These are phyloP conservation scores for Lepidotrigona ventralis DNA, from an alignment of 1,140 invertebrate genomes.

Conservation along the genomic window DNA sequence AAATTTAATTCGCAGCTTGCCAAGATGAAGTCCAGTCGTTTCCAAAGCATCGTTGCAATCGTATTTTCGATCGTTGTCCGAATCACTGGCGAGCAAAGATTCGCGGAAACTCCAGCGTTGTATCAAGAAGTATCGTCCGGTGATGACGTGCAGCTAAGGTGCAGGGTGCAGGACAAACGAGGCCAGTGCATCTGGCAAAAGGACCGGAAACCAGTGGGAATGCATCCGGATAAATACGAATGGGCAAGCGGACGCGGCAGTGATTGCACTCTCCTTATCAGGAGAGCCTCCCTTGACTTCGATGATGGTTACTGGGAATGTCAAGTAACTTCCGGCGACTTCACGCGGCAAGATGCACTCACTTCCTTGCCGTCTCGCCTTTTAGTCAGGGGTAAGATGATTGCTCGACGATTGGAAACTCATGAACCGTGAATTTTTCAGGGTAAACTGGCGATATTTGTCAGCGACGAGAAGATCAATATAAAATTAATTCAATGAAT, in stretches of 20 bases:
- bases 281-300: slow-evolving; percentile 89
- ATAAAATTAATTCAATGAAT: no score
- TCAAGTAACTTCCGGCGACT: slow-evolving; percentile 91
- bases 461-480: background rate
- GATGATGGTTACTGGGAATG: slow-evolving; percentile 96
- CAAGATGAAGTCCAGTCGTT: slow-evolving; percentile 15
- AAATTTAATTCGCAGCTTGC: background rate
- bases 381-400: slow-evolving; percentile 87
- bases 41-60: background rate
- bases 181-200: slow-evolving; percentile 96
- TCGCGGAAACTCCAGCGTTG: slow-evolving; percentile 88
- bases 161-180: slow-evolving; percentile 91
- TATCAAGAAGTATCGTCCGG: slow-evolving; percentile 94
- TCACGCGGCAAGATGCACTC: slow-evolving; percentile 84
- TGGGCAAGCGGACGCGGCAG: slow-evolving; percentile 85
- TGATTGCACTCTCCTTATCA: slow-evolving; percentile 92
- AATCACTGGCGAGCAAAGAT: slow-evolving; percentile 84
- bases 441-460: background rate
- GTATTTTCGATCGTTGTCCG: background rate
- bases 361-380: slow-evolving; percentile 90
- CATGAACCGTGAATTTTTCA: background rate
- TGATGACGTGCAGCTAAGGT: slow-evolving; percentile 89
- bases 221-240: slow-evolving; percentile 93
- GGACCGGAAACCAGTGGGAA: slow-evolving; percentile 92
- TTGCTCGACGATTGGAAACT: background rate